These are phyloP conservation scores for Leucophenga varia DNA, from an alignment of 1,140 invertebrate species.

Conservation along the genomic window DNA sequence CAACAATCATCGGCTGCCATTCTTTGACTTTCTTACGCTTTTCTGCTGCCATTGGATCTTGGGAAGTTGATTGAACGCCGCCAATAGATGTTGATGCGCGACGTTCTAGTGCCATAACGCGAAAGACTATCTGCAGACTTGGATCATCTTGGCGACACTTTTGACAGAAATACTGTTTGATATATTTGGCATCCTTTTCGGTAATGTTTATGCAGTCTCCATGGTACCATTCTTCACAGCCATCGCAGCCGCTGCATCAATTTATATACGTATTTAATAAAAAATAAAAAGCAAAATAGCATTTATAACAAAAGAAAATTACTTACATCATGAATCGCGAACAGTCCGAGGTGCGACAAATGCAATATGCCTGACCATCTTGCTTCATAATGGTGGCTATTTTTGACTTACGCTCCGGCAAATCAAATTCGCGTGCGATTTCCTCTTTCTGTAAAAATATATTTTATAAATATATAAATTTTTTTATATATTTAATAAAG, in stretches of 20 bases:
- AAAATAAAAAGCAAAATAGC: slow-evolving; percentile 7
- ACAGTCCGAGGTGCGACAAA: slow-evolving; percentile 90
- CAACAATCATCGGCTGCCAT: slow-evolving; percentile 33
- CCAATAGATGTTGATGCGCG: slow-evolving; percentile 22
- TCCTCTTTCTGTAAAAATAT: slow-evolving; percentile 72
- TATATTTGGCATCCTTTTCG: slow-evolving; percentile 87
- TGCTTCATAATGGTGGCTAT: slow-evolving; percentile 85
- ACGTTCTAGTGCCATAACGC: slow-evolving; percentile 38
- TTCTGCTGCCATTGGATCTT: slow-evolving; percentile 26
- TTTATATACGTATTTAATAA: no score
- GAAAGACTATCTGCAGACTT: slow-evolving; percentile 74
- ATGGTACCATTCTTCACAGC: slow-evolving; percentile 98
- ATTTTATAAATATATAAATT: neutral
- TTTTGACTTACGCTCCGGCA: slow-evolving; percentile 89
- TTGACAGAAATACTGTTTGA: slow-evolving; percentile 91
- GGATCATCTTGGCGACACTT: slow-evolving; percentile 82
- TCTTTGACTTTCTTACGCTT: slow-evolving; percentile 58
- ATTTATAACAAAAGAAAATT: no score
- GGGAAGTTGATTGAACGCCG: slow-evolving; percentile 16
- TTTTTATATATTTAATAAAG: neutral
- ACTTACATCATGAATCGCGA: slow-evolving; percentile 95
- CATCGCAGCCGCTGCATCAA: slow-evolving; percentile 81
- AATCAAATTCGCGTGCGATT: slow-evolving; percentile 84
- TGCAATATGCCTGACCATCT: slow-evolving; percentile 89
- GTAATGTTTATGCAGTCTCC: slow-evolving; percentile 96